Percentiles rank a stretch among this genome's conserved stretches.
Evolutionary conservation across 2,113 vertebrate species (phyloP).

Genomic region (Puntigrus tetrazona): DNA sequence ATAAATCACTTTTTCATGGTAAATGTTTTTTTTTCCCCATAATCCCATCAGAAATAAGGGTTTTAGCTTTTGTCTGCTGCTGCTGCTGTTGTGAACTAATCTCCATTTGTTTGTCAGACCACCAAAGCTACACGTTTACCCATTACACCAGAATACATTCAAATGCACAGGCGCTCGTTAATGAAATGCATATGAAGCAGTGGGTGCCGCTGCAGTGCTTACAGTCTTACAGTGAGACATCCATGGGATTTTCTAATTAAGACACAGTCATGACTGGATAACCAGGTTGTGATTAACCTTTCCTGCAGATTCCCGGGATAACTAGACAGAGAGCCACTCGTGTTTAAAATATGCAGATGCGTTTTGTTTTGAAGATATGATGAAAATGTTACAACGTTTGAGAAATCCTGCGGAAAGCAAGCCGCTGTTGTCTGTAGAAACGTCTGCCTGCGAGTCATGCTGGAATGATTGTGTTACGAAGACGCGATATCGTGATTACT

Average conservation of each 20-base stretch:
- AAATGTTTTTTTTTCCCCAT: background rate
- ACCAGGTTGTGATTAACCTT: slow-evolving; percentile 35
- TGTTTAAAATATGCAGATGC: background rate
- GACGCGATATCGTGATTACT: background rate
- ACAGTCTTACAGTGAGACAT: background rate
- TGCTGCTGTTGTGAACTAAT: slow-evolving; percentile 59
- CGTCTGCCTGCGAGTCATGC: background rate
- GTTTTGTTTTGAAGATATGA: background rate
- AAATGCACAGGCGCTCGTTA: slow-evolving; percentile 53
- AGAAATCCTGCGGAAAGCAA: background rate
- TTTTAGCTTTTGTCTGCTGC: background rate
- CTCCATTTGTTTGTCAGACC: slow-evolving; percentile 61
- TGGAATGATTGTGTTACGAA: background rate
- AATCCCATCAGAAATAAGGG: slow-evolving; percentile 13
- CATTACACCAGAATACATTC: slow-evolving; percentile 56
- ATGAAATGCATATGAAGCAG: slow-evolving; percentile 52
- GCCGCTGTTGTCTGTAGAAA: background rate
- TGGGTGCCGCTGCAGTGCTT: slow-evolving; percentile 58
- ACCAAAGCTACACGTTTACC: slow-evolving; percentile 64
- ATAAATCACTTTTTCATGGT: background rate
- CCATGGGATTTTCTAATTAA: slow-evolving; percentile 1
- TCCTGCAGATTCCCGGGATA: background rate
- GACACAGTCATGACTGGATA: slow-evolving; percentile 8
- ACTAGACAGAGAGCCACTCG: background rate
- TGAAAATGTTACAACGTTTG: slow-evolving; percentile 3